phyloP scores from a whole-genome alignment of 2,888 invertebrate species.

The Trissoscelio sp. region DNA sequence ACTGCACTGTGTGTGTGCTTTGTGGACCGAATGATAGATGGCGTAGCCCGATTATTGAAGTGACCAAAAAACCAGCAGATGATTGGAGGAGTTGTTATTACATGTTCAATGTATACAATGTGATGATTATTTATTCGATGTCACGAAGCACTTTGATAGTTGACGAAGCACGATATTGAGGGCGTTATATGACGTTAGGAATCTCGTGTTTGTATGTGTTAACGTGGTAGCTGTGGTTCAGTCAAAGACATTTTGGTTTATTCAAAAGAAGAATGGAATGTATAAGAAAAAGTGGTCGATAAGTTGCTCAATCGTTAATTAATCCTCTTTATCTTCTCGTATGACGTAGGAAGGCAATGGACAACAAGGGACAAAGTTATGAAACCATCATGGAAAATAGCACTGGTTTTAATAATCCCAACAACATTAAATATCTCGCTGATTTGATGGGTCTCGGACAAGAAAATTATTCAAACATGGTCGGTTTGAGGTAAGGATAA shows the following conservation, averaged over 20 bases:
- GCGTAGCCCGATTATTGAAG: constrained; percentile 9
- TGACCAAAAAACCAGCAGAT: constrained; percentile 41
- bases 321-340: constrained; percentile 65
- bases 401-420: constrained; percentile 94
- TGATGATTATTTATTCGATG: constrained; percentile 25
- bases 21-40: constrained; percentile 67
- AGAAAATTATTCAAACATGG: constrained; percentile 88
- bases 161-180: constrained; percentile 21
- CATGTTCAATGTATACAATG: constrained; percentile 37
- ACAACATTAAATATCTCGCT: constrained; percentile 92
- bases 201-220: constrained; percentile 77
- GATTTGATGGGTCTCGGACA: constrained; percentile 89
- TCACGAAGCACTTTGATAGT: constrained; percentile 31
- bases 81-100: constrained; percentile 48
- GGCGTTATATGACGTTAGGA: constrained; percentile 56
- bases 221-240: constrained; percentile 79
- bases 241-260: constrained; percentile 35
- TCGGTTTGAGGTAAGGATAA: constrained; percentile 86
- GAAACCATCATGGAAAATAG: constrained; percentile 92
- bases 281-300: constrained; percentile 15
- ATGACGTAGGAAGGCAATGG: constrained; percentile 89
- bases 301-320: constrained; percentile 18
- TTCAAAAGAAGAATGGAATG: constrained; percentile 35
- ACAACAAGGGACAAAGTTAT: constrained; percentile 91
- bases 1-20: constrained; percentile 31